phyloP scores from a whole-genome alignment of 2,113 vertebrate species.

The Apodemus sylvaticus region DNA sequence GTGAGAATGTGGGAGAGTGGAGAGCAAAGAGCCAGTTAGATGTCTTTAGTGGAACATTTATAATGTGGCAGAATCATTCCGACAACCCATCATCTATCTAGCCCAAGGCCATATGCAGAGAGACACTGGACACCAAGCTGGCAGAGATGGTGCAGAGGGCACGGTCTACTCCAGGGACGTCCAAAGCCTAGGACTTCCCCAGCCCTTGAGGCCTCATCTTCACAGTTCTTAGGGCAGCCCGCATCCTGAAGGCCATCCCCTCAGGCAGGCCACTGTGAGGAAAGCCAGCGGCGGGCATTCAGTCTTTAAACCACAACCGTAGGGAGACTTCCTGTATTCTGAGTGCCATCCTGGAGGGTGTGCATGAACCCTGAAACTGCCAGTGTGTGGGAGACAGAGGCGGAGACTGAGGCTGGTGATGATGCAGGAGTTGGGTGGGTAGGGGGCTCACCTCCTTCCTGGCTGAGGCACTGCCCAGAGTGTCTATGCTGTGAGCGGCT shows the following conservation, averaged over 20 bases:
- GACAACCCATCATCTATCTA: neutral
- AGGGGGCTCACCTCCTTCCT: slow-evolving; percentile 90
- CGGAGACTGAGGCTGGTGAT: neutral
- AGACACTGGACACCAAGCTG: neutral
- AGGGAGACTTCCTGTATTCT: neutral
- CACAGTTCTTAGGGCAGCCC: neutral
- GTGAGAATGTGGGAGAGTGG: too few relatives aligned
- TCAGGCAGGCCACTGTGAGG: neutral
- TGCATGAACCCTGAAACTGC: neutral
- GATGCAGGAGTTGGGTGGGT: neutral
- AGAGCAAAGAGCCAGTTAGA: too few relatives aligned
- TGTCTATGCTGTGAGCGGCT: slow-evolving; percentile 90
- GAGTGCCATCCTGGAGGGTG: neutral
- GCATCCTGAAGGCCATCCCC: neutral
- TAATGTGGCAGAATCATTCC: neutral
- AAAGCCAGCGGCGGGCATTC: neutral
- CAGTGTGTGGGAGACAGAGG: neutral
- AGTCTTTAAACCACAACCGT: neutral
- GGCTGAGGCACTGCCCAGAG: slow-evolving; percentile 86
- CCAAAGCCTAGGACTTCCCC: neutral
- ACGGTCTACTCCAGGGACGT: neutral
- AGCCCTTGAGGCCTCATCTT: neutral
- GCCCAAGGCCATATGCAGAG: neutral
- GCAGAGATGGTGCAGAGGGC: neutral
- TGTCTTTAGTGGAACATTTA: neutral